These are phyloP conservation scores for Ictalurus punctatus DNA, from an alignment of 2,113 vertebrate species.

Conservation along the genomic window DNA sequence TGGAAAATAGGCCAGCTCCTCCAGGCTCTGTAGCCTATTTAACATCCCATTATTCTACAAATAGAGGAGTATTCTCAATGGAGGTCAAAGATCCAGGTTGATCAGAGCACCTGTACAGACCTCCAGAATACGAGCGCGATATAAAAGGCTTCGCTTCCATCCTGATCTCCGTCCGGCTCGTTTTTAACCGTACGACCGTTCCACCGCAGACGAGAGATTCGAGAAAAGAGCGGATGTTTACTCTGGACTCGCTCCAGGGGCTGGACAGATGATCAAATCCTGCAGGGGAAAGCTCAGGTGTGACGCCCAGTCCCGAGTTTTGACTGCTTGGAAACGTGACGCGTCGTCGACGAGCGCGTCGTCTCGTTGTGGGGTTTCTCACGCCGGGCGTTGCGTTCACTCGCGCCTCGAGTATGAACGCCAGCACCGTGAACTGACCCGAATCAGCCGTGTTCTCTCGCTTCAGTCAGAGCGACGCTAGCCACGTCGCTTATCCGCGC, in stretches of 20 bases:
- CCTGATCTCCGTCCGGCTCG: no score
- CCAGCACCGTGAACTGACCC: no score
- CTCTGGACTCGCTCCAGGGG: neutral
- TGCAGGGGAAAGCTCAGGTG: no score
- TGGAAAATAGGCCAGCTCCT: constrained; percentile 36
- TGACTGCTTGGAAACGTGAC: neutral
- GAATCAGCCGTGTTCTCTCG: neutral
- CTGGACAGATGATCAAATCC: neutral
- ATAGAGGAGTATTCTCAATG: constrained; percentile 31
- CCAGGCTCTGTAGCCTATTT: constrained; percentile 33
- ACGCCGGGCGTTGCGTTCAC: neutral
- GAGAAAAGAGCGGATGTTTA: neutral
- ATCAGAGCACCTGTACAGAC: constrained; percentile 9
- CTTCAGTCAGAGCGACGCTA: neutral
- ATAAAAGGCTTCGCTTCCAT: neutral
- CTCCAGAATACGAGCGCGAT: neutral
- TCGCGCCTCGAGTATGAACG: neutral
- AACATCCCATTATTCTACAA: constrained; percentile 34
- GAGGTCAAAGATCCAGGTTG: constrained; percentile 33
- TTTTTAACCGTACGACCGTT: neutral
- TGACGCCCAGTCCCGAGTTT: neutral
- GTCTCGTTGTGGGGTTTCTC: neutral
- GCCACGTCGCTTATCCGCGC: neutral
- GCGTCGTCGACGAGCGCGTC: no score
- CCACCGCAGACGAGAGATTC: neutral